Base-by-base conservation (phyloP, 2,797 vertebrate species). In the Acipenser ruthenus region DNA sequence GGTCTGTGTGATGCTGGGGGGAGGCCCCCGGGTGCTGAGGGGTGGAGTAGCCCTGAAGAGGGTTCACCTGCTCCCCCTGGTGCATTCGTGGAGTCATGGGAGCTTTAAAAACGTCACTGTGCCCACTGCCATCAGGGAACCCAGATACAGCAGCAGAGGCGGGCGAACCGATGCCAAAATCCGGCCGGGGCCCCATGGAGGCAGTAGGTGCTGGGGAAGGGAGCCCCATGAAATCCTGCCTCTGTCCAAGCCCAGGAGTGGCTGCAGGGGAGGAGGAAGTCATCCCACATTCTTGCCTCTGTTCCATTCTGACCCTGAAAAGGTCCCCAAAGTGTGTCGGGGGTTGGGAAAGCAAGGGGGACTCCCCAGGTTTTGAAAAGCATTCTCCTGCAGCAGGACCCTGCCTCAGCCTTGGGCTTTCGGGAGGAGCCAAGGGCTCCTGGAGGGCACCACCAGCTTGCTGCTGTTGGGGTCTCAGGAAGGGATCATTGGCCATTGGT, bases 41-140 rank as follows among this genome's bases (percentile, higher is more conserved):
- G 80, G 23, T 79, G 12, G 84, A 76, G 18, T 87, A 77, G 65
- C 81, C 83, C 75, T 87, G 67, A 58, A 87, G 83, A 0, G 87
- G 86, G 75, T 85, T 82, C 61, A 91, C 91, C 11, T 89, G 82
- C 70, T 97, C 96, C 68, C 93, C 92, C 88, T 95, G 95, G 82
- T 94, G 93, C 80, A 93, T 89, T 75, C 96, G 89, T 62, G 96
- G 96, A 9, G 92, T 99, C 86, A 98, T 82, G 7, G 96, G 96
- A 64, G 96, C 95, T 89, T 99, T 99, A 77, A 99, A 99, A 70
- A 98, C 89, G 9, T 90, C 84, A 0, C 81, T 70, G 4, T 73
- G 84, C 68, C 64, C 71, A 78, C 88, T 89, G 79, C 91, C 82
- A 73, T 94, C 91, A 2, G 87, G 82, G 69, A 86, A 64, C 0